Base-by-base conservation (phyloP, 2,888 invertebrate genomes). In the Torymus tubicola region DNA sequence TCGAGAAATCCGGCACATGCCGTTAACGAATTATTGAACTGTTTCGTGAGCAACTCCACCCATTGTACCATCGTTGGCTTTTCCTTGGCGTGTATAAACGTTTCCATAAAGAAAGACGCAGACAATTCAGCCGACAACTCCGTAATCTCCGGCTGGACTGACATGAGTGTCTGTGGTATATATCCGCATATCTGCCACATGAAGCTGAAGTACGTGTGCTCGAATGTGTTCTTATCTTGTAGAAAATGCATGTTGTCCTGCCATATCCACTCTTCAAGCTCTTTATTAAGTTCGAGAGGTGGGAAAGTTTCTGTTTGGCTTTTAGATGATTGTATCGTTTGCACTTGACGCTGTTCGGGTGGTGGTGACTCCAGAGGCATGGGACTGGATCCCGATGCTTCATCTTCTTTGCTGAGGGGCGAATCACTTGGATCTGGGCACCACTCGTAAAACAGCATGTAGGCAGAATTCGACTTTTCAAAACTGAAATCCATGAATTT, bases 401-500 rank as follows among this genome's bases (percentile, higher is more conserved):
- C 84, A 63, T 75, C 84, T 88, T 0, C 89, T 87, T 18, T 87
- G 86, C 83, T 89, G 91, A 77, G 65, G 4, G 82, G 76, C 14
- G 71, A 72, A 4, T 77, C 84, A 86, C 90, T 81, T 86, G 89
- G 79, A 85, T 87, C 81, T 21, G 60, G 93, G 83, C 95, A 95
- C 86, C 97, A 94, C 90, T 98, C 98, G 91, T 98, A 98, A 91
- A 98, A 98, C 85, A 98, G 90, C 98, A 98, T 98, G 91, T 98
- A 98, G 0, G 98, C 98, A 88, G 97, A 98, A 91, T 98, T 98
- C 2, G 98, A 98, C 93, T 98, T 98, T 91, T 98, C 98, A 90
- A 98, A 98, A 86, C 98, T 98, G 89, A 98, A 97, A 90, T 98
- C 98, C 96, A 98, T 96, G 90, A 98, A 98, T 90, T 98, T 98